These are phyloP conservation scores for Rhynchomys soricoides DNA, from an alignment of 2,113 vertebrate species.

Conservation along the genomic window DNA sequence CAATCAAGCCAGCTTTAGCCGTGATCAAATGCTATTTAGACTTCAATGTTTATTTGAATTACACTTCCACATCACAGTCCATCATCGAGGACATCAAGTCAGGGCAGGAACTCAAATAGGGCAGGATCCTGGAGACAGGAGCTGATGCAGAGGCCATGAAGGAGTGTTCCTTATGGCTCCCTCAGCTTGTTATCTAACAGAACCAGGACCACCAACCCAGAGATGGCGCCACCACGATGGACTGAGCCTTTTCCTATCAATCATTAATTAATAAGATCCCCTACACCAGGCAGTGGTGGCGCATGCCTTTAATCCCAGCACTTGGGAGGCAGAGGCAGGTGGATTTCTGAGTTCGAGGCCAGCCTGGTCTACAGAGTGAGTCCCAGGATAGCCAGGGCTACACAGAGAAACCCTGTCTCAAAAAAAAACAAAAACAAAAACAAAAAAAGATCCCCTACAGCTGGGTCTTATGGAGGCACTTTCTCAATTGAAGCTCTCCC, in stretches of 20 bases:
- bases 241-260: not conserved
- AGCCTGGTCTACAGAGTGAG: too few relatives aligned
- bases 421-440: too few relatives aligned
- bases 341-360: too few relatives aligned
- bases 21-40: fast-evolving
- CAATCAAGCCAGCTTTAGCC: too few relatives aligned
- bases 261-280: not conserved
- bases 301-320: too few relatives aligned
- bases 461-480: not conserved
- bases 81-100: not conserved
- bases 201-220: not conserved
- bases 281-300: too few relatives aligned
- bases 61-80: not conserved
- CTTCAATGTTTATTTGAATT: too few relatives aligned
- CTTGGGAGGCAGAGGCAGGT: too few relatives aligned
- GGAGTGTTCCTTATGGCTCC: not conserved
- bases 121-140: not conserved
- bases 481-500: not conserved
- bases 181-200: not conserved
- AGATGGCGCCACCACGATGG: not conserved
- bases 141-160: not conserved
- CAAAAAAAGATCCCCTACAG: too few relatives aligned
- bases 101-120: not conserved
- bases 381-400: too few relatives aligned
- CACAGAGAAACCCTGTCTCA: too few relatives aligned